Evolutionary conservation across 2,113 vertebrate species (phyloP).

Genomic region (Cardinalis cardinalis): DNA sequence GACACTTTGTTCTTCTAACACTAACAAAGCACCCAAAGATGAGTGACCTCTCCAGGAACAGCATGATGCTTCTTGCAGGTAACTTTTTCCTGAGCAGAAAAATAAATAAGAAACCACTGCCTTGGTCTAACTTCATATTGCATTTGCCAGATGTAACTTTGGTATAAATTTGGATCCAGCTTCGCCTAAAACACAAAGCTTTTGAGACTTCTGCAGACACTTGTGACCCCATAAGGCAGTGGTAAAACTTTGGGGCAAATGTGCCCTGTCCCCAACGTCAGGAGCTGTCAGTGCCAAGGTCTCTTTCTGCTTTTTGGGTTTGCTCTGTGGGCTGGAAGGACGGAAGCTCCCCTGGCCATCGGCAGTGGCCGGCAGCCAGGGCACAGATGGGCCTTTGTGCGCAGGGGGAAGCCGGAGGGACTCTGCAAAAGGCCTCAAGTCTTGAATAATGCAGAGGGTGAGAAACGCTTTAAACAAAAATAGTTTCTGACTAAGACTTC

Average conservation of each 20-base stretch:
- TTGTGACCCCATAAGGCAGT: neutral
- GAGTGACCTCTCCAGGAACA: neutral
- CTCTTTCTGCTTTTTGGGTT: neutral
- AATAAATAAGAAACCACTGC: rapidly evolving
- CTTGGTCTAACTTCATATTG: neutral
- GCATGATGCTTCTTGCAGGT: neutral
- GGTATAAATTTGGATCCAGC: neutral
- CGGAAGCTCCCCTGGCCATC: rapidly evolving
- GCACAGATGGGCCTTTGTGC: neutral
- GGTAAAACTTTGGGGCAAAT: neutral
- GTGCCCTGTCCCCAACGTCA: rapidly evolving
- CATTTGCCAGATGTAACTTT: neutral
- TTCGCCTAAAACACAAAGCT: neutral
- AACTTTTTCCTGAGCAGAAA: neutral
- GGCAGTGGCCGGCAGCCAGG: neutral
- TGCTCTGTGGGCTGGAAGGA: neutral
- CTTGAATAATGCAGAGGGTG: slow-evolving; percentile 35
- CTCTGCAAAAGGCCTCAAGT: neutral
- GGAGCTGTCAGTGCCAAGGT: neutral
- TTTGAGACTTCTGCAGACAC: neutral
- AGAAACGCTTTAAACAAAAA: slow-evolving; percentile 27
- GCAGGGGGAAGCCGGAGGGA: neutral
- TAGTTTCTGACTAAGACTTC: slow-evolving; percentile 30
- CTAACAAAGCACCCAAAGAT: neutral
- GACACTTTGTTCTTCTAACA: rapidly evolving